These are phyloP conservation scores for Cetonia aurata DNA, from an alignment of 2,888 invertebrate genomes.

Conservation along the genomic window DNA sequence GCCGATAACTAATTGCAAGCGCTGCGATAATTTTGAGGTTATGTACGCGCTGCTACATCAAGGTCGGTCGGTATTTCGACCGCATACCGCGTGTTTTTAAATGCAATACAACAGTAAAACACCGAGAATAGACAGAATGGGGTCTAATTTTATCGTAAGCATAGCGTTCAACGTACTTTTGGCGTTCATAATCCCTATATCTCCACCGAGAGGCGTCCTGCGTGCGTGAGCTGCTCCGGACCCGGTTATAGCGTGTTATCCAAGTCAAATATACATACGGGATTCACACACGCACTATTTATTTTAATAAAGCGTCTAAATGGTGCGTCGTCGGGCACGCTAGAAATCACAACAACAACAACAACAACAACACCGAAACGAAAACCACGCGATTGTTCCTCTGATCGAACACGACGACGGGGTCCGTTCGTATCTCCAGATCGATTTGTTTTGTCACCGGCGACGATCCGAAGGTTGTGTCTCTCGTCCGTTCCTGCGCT, in stretches of 20 bases:
- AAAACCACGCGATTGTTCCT: too few relatives aligned
- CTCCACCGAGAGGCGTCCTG: constrained; percentile 35
- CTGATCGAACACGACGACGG: too few relatives aligned
- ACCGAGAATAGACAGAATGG: neutral
- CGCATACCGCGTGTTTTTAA: constrained; percentile 22
- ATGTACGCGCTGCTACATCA: constrained; percentile 4
- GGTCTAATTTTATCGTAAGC: too few relatives aligned
- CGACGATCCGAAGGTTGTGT: too few relatives aligned
- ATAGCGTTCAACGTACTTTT: constrained; percentile 55
- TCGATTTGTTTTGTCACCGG: too few relatives aligned
- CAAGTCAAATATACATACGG: constrained; percentile 58
- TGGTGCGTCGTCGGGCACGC: neutral
- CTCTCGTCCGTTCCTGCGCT: too few relatives aligned
- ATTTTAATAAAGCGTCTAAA: neutral
- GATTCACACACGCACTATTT: constrained; percentile 46
- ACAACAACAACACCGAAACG: too few relatives aligned
- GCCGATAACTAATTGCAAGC: too few relatives aligned
- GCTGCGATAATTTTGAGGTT: constrained; percentile 24
- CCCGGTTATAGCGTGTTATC: constrained; percentile 60
- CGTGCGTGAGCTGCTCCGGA: constrained; percentile 57
- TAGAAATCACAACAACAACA: neutral
- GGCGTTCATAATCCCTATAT: constrained; percentile 49
- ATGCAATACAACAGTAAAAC: constrained; percentile 6
- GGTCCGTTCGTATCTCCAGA: too few relatives aligned
- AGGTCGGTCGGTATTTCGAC: constrained; percentile 32